Conservation (phyloP, 2,113 vertebrate species). For the Lagenorhynchus albirostris region DNA sequence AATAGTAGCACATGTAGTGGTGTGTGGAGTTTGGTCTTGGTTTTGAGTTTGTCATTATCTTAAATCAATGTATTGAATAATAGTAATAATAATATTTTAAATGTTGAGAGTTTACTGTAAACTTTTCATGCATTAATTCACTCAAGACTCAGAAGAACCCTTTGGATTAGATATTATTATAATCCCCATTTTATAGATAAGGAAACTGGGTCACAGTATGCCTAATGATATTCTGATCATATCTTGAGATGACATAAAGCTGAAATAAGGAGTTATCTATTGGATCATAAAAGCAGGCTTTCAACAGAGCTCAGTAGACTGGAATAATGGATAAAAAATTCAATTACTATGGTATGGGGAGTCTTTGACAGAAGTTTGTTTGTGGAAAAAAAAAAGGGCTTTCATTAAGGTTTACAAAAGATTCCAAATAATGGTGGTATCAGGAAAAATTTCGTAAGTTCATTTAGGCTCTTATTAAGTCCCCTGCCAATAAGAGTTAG, state of each 20-base stretch:
- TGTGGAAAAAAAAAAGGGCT: background rate
- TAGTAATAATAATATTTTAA: background rate
- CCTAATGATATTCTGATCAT: background rate
- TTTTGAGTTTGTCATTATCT: background rate
- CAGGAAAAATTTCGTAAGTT: background rate
- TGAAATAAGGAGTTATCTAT: conserved; percentile 21
- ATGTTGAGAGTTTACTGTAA: background rate
- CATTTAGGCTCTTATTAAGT: conserved; percentile 20
- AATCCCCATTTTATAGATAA: background rate
- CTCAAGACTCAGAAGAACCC: background rate
- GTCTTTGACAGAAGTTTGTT: background rate
- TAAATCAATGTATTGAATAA: background rate
- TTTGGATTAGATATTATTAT: background rate
- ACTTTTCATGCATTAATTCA: background rate
- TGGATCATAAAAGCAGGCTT: conserved; percentile 21
- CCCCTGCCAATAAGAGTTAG: background rate
- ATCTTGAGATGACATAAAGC: background rate
- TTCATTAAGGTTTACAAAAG: background rate
- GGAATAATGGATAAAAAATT: conserved; percentile 44
- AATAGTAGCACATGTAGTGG: background rate
- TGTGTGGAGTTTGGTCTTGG: background rate
- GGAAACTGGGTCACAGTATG: background rate
- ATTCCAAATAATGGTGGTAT: background rate
- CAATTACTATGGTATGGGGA: background rate
- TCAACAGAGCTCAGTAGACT: conserved; percentile 36